phyloP scores from a whole-genome alignment of 2,113 vertebrate species.

The Dicerorhinus sumatrensis region DNA sequence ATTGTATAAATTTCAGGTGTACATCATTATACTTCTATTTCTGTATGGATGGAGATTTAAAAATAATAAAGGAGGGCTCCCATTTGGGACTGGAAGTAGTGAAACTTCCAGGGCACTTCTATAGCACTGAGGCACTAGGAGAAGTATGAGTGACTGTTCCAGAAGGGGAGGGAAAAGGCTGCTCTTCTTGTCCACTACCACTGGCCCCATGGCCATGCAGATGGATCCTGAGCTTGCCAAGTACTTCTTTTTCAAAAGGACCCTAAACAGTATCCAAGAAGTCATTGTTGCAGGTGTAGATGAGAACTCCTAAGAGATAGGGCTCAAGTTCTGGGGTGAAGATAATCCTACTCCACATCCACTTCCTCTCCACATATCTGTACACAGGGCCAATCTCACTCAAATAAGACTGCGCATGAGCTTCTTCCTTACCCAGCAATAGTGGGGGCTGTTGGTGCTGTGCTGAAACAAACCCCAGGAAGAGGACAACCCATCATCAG shows the following conservation, averaged over 20 bases:
- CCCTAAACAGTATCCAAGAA: background rate
- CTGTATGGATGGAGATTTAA: background rate
- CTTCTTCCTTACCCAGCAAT: background rate
- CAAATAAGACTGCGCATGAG: too few relatives aligned
- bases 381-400: background rate
- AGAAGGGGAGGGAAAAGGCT: background rate
- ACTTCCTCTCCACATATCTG: background rate
- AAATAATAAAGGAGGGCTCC: background rate
- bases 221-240: background rate
- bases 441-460: background rate
- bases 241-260: background rate
- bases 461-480: background rate
- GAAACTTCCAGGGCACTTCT: background rate
- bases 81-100: background rate
- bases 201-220: background rate
- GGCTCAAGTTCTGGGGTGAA: background rate
- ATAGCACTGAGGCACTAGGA: background rate
- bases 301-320: background rate
- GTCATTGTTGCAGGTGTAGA: background rate
- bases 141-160: background rate
- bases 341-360: background rate
- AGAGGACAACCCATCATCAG: background rate
- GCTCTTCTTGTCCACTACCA: background rate
- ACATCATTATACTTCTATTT: too few relatives aligned
- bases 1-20: too few relatives aligned